Conservation (phyloP, 2,888 invertebrate species). For the Invenusta paracnida region DNA sequence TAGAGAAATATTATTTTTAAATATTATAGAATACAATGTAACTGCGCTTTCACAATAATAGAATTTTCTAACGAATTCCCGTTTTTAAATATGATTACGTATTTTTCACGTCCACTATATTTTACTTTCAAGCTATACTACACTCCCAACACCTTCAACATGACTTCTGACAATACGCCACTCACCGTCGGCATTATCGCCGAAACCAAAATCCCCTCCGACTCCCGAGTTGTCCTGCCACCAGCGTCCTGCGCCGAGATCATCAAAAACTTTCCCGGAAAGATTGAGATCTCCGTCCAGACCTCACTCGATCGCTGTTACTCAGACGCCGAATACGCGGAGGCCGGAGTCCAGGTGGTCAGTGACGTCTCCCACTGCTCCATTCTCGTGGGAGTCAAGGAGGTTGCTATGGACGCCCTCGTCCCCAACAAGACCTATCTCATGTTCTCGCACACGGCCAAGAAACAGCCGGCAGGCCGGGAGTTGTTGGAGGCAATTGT, state of each 20-base stretch:
- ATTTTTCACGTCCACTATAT: too few species aligned
- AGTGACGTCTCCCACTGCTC: conserved; percentile 88
- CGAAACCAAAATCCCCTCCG: background rate
- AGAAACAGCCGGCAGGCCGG: conserved; percentile 92
- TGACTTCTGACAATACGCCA: too few species aligned
- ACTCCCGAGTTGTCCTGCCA: background rate
- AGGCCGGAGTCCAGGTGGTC: conserved; percentile 80
- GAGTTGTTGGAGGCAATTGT: conserved; percentile 82
- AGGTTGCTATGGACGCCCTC: conserved; percentile 76
- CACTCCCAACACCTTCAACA: too few species aligned
- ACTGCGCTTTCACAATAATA: too few species aligned
- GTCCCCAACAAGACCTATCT: conserved; percentile 90
- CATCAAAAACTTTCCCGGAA: background rate
- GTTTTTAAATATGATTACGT: too few species aligned
- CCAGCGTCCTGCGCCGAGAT: background rate
- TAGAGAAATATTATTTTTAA: too few species aligned
- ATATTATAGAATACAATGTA: too few species aligned
- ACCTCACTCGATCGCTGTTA: background rate
- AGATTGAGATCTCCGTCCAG: background rate
- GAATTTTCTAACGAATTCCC: too few species aligned
- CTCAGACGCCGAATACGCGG: conserved; percentile 66
- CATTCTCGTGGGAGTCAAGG: conserved; percentile 89
- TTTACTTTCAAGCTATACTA: too few species aligned
- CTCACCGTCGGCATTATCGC: conserved; percentile 9
- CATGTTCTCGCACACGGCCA: conserved; percentile 93